Percentiles rank a stretch among this genome's conserved stretches.
phyloP scores from a whole-genome alignment of 2,888 invertebrate species.

The Ochlodes sylvanus region DNA sequence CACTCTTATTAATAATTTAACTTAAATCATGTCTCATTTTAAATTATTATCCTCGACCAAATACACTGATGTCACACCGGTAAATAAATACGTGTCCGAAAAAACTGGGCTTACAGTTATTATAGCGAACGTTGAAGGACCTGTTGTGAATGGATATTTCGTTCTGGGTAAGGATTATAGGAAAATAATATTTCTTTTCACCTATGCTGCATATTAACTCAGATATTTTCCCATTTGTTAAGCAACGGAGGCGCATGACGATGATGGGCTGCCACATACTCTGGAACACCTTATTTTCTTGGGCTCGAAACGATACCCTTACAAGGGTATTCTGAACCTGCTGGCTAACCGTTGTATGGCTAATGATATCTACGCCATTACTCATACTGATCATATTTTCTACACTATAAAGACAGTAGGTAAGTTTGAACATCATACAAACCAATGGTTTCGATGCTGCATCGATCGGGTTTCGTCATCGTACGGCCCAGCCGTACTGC shows the following conservation, averaged over 20 bases:
- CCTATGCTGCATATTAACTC: too few relatives aligned
- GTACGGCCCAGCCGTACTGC: too few relatives aligned
- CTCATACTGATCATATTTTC: constrained; percentile 93
- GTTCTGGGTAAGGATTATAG: constrained; percentile 88
- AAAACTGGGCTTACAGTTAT: constrained; percentile 93
- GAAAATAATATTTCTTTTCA: not conserved
- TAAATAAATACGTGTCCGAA: constrained; percentile 91
- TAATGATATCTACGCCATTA: constrained; percentile 97
- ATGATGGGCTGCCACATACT: constrained; percentile 97
- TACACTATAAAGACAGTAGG: constrained; percentile 94
- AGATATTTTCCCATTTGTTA: constrained; percentile 39
- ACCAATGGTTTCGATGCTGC: not conserved
- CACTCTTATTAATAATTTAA: not conserved
- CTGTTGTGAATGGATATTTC: constrained; percentile 95
- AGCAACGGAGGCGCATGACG: constrained; percentile 96
- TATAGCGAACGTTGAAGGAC: constrained; percentile 94
- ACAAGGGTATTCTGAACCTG: constrained; percentile 94
- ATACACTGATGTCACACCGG: constrained; percentile 90
- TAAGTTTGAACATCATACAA: not conserved
- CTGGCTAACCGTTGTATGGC: constrained; percentile 95
- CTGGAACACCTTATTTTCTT: constrained; percentile 96
- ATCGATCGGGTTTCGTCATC: too few relatives aligned
- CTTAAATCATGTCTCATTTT: constrained; percentile 70
- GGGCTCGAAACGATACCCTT: constrained; percentile 95
- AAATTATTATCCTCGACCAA: constrained; percentile 86